Evolutionary conservation across 2,113 vertebrate species (phyloP).

Genomic region (Rafetus swinhoei): DNA sequence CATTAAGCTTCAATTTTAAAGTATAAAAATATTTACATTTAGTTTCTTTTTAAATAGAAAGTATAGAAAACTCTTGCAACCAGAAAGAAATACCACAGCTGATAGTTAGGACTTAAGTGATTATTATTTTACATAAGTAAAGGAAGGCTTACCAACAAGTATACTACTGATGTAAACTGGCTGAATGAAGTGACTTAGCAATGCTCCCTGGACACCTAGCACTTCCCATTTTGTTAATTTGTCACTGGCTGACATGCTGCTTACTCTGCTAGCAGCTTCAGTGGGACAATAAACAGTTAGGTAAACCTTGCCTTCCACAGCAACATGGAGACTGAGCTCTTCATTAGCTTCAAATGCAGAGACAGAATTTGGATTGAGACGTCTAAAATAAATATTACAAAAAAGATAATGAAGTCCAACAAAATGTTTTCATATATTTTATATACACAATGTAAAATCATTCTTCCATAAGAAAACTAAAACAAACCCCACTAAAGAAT

Average conservation of each 20-base stretch:
- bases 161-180: conserved; percentile 91
- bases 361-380: conserved; percentile 85
- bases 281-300: conserved; percentile 82
- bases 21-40: neutral
- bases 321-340: conserved; percentile 89
- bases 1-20: neutral
- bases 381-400: conserved; percentile 68
- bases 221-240: conserved; percentile 96
- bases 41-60: neutral
- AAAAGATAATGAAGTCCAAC: neutral
- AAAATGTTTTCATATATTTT: neutral
- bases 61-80: neutral
- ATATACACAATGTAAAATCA: neutral
- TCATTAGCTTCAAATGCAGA: conserved; percentile 87
- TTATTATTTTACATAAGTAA: neutral
- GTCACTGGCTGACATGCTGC: conserved; percentile 93
- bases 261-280: conserved; percentile 71
- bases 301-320: conserved; percentile 90
- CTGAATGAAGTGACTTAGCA: conserved; percentile 95
- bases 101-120: neutral
- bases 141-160: conserved; percentile 83
- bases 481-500: neutral
- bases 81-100: neutral
- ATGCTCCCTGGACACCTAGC: conserved; percentile 91
- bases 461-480: neutral